Evolutionary conservation across 2,113 vertebrate species (phyloP).

Genomic region (Nothoprocta pentlandii): DNA sequence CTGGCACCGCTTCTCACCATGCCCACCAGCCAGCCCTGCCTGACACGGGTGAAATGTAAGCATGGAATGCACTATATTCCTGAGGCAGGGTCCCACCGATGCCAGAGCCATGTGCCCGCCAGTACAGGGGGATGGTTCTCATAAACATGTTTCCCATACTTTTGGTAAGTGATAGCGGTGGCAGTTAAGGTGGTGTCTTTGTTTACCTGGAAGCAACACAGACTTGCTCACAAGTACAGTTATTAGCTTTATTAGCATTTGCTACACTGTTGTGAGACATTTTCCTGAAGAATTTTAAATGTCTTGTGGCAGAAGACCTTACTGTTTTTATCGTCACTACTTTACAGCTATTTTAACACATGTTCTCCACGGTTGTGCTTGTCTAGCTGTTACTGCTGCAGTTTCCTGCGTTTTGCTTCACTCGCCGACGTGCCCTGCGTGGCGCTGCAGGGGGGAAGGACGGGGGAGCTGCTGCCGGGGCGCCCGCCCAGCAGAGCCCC

Average conservation of each 20-base stretch:
- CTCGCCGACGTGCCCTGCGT: neutral
- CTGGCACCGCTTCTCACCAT: neutral
- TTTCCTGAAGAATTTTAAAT: neutral
- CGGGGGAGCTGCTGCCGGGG: neutral
- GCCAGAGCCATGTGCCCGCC: neutral
- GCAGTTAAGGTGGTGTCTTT: neutral
- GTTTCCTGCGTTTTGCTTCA: neutral
- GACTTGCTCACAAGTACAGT: neutral
- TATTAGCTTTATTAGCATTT: neutral
- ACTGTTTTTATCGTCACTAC: neutral
- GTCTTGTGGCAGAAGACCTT: neutral
- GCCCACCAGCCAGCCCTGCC: neutral
- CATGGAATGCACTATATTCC: neutral
- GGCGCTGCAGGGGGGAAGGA: no score
- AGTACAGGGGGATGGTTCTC: accelerated
- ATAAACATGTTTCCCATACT: neutral
- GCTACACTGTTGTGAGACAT: neutral
- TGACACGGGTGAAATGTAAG: neutral
- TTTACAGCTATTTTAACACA: neutral
- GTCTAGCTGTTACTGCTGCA: neutral
- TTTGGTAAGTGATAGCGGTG: neutral
- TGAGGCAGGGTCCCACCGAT: neutral
- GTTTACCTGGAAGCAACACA: neutral
- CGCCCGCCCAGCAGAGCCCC: neutral
- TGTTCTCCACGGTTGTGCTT: neutral